These are phyloP conservation scores for Macrotis lagotis DNA, from an alignment of 2,113 vertebrate species.

Conservation along the genomic window DNA sequence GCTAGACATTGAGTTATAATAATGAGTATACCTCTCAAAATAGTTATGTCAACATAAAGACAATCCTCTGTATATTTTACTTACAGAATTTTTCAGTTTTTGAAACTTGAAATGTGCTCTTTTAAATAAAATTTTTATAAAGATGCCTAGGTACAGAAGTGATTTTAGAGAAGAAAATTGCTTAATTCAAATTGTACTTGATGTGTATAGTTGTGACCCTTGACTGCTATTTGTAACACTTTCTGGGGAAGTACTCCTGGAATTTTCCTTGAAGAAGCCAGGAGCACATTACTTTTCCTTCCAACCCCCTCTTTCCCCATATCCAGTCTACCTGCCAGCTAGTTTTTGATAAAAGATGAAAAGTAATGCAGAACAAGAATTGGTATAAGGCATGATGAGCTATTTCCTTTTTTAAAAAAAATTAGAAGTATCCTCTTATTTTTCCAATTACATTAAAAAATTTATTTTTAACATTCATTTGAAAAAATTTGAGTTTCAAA, in stretches of 20 bases:
- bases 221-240: not conserved
- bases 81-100: not conserved
- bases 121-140: not conserved
- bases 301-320: no score
- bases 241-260: no score
- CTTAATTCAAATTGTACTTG: not conserved
- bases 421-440: not conserved
- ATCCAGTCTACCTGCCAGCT: no score
- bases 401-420: not conserved
- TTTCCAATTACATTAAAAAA: not conserved
- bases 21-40: not conserved
- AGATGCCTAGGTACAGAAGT: not conserved
- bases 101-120: not conserved
- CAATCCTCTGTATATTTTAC: not conserved
- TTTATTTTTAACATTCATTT: not conserved
- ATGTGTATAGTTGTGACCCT: not conserved
- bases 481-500: not conserved
- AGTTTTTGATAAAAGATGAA: no score
- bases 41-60: not conserved
- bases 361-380: not conserved
- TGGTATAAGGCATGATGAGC: not conserved
- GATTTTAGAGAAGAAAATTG: not conserved
- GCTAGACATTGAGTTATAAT: not conserved
- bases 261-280: not conserved
- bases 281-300: not conserved